Conservation (phyloP, 1,140 invertebrate genomes). For the Rhysida immarginata region DNA sequence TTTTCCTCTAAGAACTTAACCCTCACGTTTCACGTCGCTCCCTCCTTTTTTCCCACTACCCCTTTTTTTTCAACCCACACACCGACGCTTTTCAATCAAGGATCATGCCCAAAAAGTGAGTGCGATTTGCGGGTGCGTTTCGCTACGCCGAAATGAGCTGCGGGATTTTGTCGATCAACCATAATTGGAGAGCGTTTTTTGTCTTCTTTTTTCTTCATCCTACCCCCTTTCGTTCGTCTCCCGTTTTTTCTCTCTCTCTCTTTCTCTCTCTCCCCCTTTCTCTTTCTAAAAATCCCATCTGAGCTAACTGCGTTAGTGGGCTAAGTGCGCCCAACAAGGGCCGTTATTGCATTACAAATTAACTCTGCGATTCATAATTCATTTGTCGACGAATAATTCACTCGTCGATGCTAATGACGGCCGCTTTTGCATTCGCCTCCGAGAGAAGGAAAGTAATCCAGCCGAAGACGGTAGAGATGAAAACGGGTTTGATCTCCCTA, state of each 20-base stretch:
- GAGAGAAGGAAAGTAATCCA: not conserved
- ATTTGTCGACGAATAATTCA: slow-evolving; percentile 6
- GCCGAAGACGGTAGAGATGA: not conserved
- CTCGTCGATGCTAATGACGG: not conserved
- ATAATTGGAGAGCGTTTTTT: not conserved
- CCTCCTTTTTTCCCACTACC: no score
- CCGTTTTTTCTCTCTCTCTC: no score
- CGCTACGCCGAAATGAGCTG: not conserved
- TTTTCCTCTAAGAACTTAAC: no score
- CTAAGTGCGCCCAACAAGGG: not conserved
- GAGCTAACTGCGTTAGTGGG: no score
- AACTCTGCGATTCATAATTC: slow-evolving; percentile 3
- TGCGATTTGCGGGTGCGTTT: not conserved
- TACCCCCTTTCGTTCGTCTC: no score
- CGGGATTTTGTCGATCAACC: slow-evolving; percentile 2
- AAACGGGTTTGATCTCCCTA: no score
- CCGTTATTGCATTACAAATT: slow-evolving; percentile 4
- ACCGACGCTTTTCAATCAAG: not conserved
- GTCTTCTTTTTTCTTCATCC: not conserved
- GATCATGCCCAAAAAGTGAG: not conserved
- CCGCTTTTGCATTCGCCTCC: not conserved
- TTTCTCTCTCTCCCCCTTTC: no score
- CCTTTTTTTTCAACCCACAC: no score
- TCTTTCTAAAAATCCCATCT: not conserved
- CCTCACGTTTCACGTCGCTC: no score